Percentiles rank a stretch among this genome's conserved stretches.
Conservation (phyloP, 2,797 vertebrate species). For the Anas georgica region DNA sequence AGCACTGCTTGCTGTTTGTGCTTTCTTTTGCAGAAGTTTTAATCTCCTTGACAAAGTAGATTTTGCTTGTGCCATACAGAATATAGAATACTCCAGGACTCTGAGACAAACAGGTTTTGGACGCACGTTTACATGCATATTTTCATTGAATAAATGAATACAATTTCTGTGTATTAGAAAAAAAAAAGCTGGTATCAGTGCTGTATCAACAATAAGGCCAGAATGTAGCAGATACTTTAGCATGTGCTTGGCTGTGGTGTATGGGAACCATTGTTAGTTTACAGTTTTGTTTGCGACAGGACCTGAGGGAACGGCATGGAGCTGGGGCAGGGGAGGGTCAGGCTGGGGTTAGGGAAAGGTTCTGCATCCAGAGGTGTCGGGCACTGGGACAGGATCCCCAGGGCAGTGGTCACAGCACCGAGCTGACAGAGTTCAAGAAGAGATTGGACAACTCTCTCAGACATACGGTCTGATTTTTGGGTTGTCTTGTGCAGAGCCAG, state of each 20-base stretch:
- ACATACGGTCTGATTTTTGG: no score
- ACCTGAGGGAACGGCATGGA: no score
- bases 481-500: no score
- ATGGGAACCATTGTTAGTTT: not conserved
- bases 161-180: not conserved
- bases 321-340: no score
- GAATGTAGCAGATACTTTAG: not conserved
- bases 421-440: no score
- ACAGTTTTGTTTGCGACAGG: not conserved
- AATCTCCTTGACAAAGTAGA: not conserved
- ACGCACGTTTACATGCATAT: not conserved
- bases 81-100: not conserved
- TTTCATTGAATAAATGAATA: not conserved
- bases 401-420: no score
- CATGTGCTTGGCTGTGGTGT: not conserved
- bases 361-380: no score
- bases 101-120: not conserved
- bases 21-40: not conserved
- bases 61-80: not conserved
- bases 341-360: no score
- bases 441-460: no score
- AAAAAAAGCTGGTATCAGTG: not conserved
- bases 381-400: no score
- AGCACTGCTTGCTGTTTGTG: not conserved
- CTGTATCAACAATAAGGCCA: not conserved